phyloP scores from a whole-genome alignment of 2,888 invertebrate species.

The Drosophila paranaensis region DNA sequence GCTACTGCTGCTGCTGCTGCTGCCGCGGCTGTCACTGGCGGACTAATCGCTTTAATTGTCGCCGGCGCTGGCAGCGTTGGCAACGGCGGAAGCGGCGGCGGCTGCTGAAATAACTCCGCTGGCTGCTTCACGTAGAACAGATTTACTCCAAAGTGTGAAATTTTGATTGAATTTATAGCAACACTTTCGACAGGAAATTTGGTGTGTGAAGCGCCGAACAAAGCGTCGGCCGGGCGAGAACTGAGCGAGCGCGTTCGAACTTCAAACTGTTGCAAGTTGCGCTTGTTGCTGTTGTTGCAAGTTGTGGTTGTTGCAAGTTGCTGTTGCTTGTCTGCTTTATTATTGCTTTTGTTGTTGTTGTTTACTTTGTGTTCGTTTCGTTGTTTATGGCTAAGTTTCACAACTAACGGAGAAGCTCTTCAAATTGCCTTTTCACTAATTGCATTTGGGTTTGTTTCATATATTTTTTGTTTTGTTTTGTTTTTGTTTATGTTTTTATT shows the following conservation, averaged over 20 bases:
- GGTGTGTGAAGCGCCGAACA: conserved; percentile 49
- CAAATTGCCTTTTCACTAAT: conserved; percentile 55
- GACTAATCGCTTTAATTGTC: conserved; percentile 85
- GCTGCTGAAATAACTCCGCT: conserved; percentile 84
- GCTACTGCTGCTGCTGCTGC: conserved; percentile 48
- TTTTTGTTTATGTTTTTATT: conserved; percentile 12
- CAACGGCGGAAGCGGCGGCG: conserved; percentile 77
- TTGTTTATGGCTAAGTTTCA: conserved; percentile 68
- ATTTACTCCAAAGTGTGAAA: conserved; percentile 85
- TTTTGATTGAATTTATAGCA: conserved; percentile 84
- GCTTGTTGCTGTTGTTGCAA: not conserved
- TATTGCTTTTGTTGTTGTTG: not conserved
- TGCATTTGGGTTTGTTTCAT: conserved; percentile 33
- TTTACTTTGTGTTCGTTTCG: conserved; percentile 32
- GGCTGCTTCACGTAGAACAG: conserved; percentile 85
- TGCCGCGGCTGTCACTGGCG: conserved; percentile 78
- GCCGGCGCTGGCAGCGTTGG: conserved; percentile 82
- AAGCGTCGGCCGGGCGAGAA: conserved; percentile 53
- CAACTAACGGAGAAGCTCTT: conserved; percentile 83
- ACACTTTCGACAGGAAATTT: conserved; percentile 78
- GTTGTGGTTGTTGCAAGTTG: conserved; percentile 7
- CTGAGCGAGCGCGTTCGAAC: conserved; percentile 21
- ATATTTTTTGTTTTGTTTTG: not conserved
- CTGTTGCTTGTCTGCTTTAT: not conserved
- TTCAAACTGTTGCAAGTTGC: conserved; percentile 18